Evolutionary conservation across 2,113 vertebrate species (phyloP), one percentile per base, ranked within the genome.

Genomic region (Plectropomus leopardus): DNA sequence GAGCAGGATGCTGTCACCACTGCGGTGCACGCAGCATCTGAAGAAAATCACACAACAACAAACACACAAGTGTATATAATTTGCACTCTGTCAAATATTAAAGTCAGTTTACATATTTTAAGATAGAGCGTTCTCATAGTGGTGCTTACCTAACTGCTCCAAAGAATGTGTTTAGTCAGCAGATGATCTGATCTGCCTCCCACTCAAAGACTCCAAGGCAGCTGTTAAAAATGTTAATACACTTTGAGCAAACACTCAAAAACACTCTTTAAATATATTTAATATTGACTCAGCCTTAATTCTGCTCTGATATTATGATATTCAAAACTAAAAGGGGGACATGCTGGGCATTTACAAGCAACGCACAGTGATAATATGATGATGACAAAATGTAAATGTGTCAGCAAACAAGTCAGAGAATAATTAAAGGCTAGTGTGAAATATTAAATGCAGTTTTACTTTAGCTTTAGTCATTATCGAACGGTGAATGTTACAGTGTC

Each of bases 101-200:
- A 80, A 51, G 76, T 81, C 53, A 74, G 85, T 92, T 87, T 80
- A 86, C 76, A 86, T 30, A 42, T 54, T 72, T 55, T 65, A 28
- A 51, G 67, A 73, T 36, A 7, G 45, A 65, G 80, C 36, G 10
- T 79, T 73, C 34, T 78, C 65, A 44, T 42, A 63, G 71, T 71
- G 71, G 59, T 78, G 78, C 84, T 92, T 81, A 76, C 32, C 28
- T 78, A 87, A 89, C 76, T 23, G 47, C 73, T 72, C 79, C 73
- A 34, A 78, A 86, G 83, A 90, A 77, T 66, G 81, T 55, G 68
- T 86, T 89, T 70, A 70, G 68, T 61, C 66, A 73, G 81, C 74
- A 82, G 67, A 82, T 63, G 69, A 86, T 80, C 53, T 55, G 36
- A 83, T 84, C 71, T 78, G 54, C 54, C 85, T 69, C 86, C 67